These are phyloP conservation scores for Siphonodentalium dalli DNA, from an alignment of 2,888 invertebrate genomes.

Conservation along the genomic window DNA sequence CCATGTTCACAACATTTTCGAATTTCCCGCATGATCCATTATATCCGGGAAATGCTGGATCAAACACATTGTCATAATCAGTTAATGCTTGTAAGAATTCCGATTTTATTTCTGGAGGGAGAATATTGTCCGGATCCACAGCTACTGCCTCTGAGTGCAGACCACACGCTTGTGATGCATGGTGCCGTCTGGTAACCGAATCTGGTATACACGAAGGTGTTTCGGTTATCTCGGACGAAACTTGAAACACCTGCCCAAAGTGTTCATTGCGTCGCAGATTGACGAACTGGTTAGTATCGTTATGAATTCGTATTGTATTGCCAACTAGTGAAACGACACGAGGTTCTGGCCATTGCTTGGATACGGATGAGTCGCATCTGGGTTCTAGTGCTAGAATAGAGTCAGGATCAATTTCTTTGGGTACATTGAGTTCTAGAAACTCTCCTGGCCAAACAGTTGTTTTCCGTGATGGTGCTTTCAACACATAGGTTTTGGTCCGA, in stretches of 20 bases:
- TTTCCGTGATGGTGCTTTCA: neutral
- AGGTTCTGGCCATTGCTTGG: neutral
- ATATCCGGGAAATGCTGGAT: no score
- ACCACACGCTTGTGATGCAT: neutral
- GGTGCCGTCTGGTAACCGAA: no score
- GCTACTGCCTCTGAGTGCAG: neutral
- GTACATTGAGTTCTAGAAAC: neutral
- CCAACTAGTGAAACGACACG: constrained; percentile 1
- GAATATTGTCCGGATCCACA: constrained; percentile 17
- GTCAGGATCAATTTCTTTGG: neutral
- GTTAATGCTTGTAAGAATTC: constrained; percentile 10
- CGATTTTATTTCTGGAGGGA: neutral
- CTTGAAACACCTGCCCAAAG: constrained; percentile 3
- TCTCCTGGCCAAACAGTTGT: constrained; percentile 14
- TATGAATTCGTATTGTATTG: constrained; percentile 12
- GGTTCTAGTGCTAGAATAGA: neutral
- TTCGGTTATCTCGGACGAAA: no score
- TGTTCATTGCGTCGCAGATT: constrained; percentile 9
- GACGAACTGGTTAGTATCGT: constrained; percentile 2
- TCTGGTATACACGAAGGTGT: no score
- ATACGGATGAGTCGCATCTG: neutral
- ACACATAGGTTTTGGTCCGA: no score
- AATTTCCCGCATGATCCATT: constrained; percentile 22
- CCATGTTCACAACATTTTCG: constrained; percentile 24
- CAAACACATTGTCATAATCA: constrained; percentile 24